These are phyloP conservation scores for Nomia melanderi DNA, from an alignment of 1,140 invertebrate species.

Conservation along the genomic window DNA sequence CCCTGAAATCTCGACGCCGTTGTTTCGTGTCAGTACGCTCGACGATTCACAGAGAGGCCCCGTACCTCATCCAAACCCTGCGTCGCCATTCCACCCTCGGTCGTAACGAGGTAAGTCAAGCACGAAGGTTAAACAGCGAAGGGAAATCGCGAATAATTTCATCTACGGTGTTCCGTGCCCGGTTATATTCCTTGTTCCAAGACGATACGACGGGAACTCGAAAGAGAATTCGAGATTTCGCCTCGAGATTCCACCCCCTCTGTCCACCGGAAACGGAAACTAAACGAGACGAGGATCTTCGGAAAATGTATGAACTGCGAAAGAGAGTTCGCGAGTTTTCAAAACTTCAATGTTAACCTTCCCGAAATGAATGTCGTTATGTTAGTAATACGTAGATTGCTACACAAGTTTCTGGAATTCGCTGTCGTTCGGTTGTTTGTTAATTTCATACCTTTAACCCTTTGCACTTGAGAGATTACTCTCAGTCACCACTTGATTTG, in stretches of 20 bases:
- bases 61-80: neutral
- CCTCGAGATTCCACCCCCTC: neutral
- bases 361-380: too few species aligned
- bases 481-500: too few species aligned
- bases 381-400: too few species aligned
- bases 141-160: slow-evolving; percentile 34
- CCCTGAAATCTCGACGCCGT: slow-evolving; percentile 40
- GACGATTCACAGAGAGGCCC: neutral
- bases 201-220: slow-evolving; percentile 15
- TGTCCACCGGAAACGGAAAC: slow-evolving; percentile 8
- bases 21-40: slow-evolving; percentile 17
- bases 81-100: neutral
- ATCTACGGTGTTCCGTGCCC: neutral
- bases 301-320: slow-evolving; percentile 30
- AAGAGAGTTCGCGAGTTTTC: slow-evolving; percentile 25
- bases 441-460: too few species aligned
- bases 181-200: slow-evolving; percentile 14
- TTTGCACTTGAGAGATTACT: too few species aligned
- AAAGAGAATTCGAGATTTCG: slow-evolving; percentile 29
- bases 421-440: too few species aligned
- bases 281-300: slow-evolving; percentile 28
- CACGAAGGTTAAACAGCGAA: slow-evolving; percentile 1
- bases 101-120: neutral
- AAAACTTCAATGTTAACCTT: slow-evolving; percentile 3
- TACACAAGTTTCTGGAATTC: too few species aligned